These are phyloP conservation scores for Eptesicus fuscus DNA, from an alignment of 2,113 vertebrate species.

Conservation along the genomic window DNA sequence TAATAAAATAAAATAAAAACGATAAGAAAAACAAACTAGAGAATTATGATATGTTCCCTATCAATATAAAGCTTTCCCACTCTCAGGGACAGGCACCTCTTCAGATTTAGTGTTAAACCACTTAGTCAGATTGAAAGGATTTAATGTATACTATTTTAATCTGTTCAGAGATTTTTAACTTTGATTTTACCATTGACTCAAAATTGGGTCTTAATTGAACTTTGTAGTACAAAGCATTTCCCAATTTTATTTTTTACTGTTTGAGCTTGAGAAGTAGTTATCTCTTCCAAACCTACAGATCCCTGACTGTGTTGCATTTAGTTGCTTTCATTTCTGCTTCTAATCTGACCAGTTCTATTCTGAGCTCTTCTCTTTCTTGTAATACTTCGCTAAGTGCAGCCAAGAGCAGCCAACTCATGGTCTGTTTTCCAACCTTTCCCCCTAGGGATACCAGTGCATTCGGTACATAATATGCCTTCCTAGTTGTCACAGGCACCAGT, in stretches of 20 bases:
- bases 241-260: background rate
- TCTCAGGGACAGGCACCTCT: background rate
- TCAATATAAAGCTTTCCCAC: background rate
- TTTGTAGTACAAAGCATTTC: background rate
- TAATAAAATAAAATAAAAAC: too few species aligned
- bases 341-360: background rate
- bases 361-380: background rate
- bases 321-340: background rate
- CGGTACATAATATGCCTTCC: background rate
- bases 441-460: background rate
- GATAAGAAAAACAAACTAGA: background rate
- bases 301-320: background rate
- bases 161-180: background rate
- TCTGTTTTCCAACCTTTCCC: background rate
- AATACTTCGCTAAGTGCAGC: background rate
- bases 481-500: background rate
- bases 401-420: background rate
- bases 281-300: background rate
- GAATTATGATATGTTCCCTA: background rate
- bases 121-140: background rate
- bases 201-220: background rate
- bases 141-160: background rate
- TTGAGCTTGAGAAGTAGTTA: background rate
- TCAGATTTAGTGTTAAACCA: background rate
- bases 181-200: background rate